Percentiles rank a stretch among this genome's conserved stretches.
Evolutionary conservation across 1,140 invertebrate species (phyloP).

Genomic region (Leucophenga varia): DNA sequence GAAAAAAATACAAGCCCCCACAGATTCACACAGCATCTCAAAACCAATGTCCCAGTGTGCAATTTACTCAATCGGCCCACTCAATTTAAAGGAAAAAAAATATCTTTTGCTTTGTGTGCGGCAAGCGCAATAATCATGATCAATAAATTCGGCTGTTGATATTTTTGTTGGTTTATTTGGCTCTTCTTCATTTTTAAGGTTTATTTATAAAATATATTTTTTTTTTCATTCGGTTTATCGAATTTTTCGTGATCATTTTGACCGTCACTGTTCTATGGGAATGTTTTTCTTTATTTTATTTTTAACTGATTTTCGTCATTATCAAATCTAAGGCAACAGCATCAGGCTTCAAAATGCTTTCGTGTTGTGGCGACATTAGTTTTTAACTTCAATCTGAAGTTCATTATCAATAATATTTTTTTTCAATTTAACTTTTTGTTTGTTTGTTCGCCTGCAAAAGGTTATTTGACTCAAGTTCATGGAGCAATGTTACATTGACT

Average conservation of each 20-base stretch:
- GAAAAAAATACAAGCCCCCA: no score
- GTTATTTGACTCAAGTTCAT: slow-evolving; percentile 13
- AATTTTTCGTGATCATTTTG: slow-evolving; percentile 41
- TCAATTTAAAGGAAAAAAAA: no score
- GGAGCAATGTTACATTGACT: background rate
- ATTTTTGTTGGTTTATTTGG: slow-evolving; percentile 1
- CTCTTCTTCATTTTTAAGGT: slow-evolving; percentile 2
- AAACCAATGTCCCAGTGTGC: no score
- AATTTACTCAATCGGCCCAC: no score
- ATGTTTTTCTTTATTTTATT: slow-evolving; percentile 24
- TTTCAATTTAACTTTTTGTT: no score
- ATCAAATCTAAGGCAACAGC: background rate
- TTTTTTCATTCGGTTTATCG: background rate
- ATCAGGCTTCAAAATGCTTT: no score
- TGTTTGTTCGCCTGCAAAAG: no score
- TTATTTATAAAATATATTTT: background rate
- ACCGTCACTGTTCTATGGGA: slow-evolving; percentile 38
- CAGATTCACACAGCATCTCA: no score
- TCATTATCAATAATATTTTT: slow-evolving; percentile 25
- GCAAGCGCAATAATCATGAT: slow-evolving; percentile 44
- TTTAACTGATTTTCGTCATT: slow-evolving; percentile 5
- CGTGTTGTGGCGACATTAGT: slow-evolving; percentile 36
- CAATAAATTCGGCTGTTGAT: slow-evolving; percentile 39
- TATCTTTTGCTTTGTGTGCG: no score
- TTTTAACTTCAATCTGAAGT: slow-evolving; percentile 22